These are phyloP conservation scores for Vannuccia rotundouncinata DNA, from an alignment of 2,888 invertebrate genomes.

Conservation along the genomic window DNA sequence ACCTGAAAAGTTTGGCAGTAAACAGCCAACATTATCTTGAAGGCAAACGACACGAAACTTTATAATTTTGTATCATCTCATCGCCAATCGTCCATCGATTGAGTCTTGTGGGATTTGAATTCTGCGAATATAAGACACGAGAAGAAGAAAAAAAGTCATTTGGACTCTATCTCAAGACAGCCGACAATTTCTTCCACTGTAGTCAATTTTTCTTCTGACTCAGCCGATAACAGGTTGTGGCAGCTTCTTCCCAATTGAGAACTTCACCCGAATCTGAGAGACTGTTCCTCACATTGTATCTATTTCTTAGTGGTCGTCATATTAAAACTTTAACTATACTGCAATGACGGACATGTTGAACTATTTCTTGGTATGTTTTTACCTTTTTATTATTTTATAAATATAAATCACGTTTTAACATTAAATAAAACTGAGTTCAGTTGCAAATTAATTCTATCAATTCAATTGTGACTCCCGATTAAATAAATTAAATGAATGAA, in stretches of 20 bases:
- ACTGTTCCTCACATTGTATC: too few species aligned
- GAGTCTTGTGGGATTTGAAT: neutral
- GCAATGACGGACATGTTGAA: slow-evolving; percentile 4
- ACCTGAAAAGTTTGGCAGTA: too few species aligned
- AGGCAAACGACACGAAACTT: neutral
- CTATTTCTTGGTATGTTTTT: neutral
- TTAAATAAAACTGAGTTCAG: too few species aligned
- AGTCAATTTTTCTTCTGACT: neutral
- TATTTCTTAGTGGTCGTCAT: too few species aligned
- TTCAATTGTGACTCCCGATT: too few species aligned
- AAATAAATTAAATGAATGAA: too few species aligned
- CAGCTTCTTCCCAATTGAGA: neutral
- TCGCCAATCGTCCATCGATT: slow-evolving; percentile 7
- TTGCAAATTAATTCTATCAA: too few species aligned
- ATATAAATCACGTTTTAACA: neutral
- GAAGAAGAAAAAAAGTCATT: slow-evolving; percentile 6
- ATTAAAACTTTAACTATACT: too few species aligned
- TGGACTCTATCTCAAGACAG: neutral
- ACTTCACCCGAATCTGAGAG: neutral
- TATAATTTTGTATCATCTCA: neutral
- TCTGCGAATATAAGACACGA: neutral
- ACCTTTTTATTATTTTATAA: neutral
- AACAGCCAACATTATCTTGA: neutral
- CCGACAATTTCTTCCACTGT: neutral
- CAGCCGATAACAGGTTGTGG: neutral